Percentiles rank a stretch among this genome's conserved stretches.
Conservation (phyloP, 2,888 invertebrate genomes). For the Exocentrus adspersus region DNA sequence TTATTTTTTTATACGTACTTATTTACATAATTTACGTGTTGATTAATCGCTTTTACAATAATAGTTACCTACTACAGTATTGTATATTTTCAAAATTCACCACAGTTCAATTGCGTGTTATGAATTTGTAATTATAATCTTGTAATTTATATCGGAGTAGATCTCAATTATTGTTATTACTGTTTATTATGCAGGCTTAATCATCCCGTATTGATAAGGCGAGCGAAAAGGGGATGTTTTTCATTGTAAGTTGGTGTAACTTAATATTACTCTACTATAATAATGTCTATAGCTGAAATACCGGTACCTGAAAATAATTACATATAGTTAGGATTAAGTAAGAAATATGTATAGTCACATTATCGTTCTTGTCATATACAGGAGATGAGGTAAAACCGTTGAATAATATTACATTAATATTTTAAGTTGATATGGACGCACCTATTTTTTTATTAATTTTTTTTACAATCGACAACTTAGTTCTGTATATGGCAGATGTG, state of each 20-base stretch:
- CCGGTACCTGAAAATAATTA: slow-evolving; percentile 56
- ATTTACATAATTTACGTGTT: no score
- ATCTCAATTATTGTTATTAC: not conserved
- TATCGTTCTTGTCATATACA: slow-evolving; percentile 30
- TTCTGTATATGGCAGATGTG: slow-evolving; percentile 44
- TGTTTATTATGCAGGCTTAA: not conserved
- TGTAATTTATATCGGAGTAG: no score
- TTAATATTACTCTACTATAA: slow-evolving; percentile 21
- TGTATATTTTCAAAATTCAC: no score
- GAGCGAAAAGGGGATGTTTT: slow-evolving; percentile 3
- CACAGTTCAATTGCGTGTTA: no score
- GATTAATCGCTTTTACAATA: no score
- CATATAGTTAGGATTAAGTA: slow-evolving; percentile 48
- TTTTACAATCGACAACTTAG: slow-evolving; percentile 16
- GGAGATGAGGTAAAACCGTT: slow-evolving; percentile 17
- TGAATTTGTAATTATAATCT: no score
- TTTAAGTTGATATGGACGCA: not conserved
- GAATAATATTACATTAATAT: not conserved
- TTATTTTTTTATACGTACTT: no score
- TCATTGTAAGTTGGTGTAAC: slow-evolving; percentile 33
- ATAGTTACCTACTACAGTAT: no score
- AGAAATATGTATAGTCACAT: slow-evolving; percentile 45
- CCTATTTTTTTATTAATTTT: not conserved
- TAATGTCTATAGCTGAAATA: slow-evolving; percentile 40
- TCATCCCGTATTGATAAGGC: slow-evolving; percentile 20